Percentiles rank a stretch among this genome's conserved stretches.
Evolutionary conservation across 1,140 invertebrate genomes (phyloP).

Genomic region (Paralvinella palmiformis): DNA sequence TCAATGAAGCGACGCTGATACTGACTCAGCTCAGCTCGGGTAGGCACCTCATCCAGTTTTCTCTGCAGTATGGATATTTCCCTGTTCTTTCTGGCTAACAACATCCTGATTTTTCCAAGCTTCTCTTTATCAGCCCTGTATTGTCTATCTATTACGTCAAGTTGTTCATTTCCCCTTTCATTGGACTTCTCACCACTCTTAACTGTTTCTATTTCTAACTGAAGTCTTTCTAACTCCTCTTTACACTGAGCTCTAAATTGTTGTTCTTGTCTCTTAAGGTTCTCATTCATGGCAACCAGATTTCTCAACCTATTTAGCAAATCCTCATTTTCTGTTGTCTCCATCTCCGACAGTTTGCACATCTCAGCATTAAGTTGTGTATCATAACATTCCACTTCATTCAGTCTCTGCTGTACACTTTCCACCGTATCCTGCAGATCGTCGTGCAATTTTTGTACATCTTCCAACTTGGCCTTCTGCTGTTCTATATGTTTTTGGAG

Average conservation of each 20-base stretch:
- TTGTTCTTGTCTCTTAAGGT: constrained; percentile 65
- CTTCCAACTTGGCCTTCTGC: no score
- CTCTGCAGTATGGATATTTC: constrained; percentile 70
- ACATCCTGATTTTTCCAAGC: constrained; percentile 45
- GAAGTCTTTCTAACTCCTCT: neutral
- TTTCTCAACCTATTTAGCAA: constrained; percentile 60
- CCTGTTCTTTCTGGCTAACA: constrained; percentile 69
- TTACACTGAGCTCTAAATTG: constrained; percentile 72
- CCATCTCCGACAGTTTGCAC: constrained; percentile 35
- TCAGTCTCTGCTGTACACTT: no score
- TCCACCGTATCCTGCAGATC: no score
- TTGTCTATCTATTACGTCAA: constrained; percentile 45
- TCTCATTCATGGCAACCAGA: constrained; percentile 65
- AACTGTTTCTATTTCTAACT: neutral
- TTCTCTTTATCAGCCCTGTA: constrained; percentile 51
- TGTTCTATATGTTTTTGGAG: no score
- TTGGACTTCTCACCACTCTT: no score
- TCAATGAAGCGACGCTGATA: constrained; percentile 94
- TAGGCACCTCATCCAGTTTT: constrained; percentile 84
- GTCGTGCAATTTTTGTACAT: no score
- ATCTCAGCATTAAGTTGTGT: constrained; percentile 36
- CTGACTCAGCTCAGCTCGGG: constrained; percentile 83
- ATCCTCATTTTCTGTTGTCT: constrained; percentile 42
- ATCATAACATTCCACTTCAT: no score
- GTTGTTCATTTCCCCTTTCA: neutral